A percentile compares a stretch with the other conserved stretches of the same genome.
These are phyloP conservation scores for Plumapathes pennacea DNA, from an alignment of 92 coral and sea anemone species.

Conservation along the genomic window DNA sequence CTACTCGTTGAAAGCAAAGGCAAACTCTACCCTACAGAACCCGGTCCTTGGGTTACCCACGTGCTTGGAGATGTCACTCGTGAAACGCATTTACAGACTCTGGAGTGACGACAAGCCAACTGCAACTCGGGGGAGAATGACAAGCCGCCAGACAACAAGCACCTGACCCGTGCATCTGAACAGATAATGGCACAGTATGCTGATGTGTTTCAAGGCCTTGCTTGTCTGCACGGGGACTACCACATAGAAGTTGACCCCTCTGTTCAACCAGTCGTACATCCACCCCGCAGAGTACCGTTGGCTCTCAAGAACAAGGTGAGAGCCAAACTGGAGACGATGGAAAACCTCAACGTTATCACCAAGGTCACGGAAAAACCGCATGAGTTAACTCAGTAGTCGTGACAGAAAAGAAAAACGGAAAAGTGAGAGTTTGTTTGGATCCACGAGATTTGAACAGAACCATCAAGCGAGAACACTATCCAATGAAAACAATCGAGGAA, in stretches of 20 bases:
- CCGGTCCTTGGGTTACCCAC: conserved; percentile 33
- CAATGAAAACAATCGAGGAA: conserved; percentile 28
- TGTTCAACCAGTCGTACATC: conserved; percentile 20
- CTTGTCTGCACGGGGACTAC: conserved; percentile 16
- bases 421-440: conserved; percentile 17
- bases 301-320: conserved; percentile 11
- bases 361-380: conserved; percentile 25
- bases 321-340: conserved; percentile 12
- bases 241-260: conserved; percentile 27
- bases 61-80: conserved; percentile 20
- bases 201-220: no score
- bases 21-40: no score
- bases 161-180: no score
- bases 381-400: conserved; percentile 30
- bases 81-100: conserved; percentile 17
- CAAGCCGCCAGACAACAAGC: no score
- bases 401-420: conserved; percentile 26
- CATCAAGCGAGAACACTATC: conserved; percentile 30
- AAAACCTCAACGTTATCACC: no score
- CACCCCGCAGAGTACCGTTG: conserved; percentile 25
- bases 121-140: no score
- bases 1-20: background rate
- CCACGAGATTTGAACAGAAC: conserved; percentile 14
- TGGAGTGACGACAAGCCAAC: background rate
- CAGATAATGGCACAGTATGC: no score